Conservation (phyloP, 1,140 invertebrate species). For the Adelges cooleyi region DNA sequence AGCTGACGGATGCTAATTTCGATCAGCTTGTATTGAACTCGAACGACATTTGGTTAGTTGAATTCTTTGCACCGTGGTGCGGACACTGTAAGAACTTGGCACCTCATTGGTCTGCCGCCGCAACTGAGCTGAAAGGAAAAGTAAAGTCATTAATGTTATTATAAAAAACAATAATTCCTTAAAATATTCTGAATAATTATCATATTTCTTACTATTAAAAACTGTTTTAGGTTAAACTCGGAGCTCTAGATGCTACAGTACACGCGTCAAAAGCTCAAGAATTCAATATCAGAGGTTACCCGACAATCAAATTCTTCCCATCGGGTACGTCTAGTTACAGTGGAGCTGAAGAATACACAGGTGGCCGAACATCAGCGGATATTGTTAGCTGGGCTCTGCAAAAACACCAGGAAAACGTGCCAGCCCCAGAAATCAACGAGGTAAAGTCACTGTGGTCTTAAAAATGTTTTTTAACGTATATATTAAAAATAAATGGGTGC, state of each 20-base stretch:
- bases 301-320: constrained; percentile 92
- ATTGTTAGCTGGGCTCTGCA: constrained; percentile 85
- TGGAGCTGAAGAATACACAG: constrained; percentile 66
- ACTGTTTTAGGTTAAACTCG: constrained; percentile 63
- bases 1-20: constrained; percentile 85
- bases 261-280: constrained; percentile 64
- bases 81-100: constrained; percentile 71
- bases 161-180: background rate
- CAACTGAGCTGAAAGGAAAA: constrained; percentile 86
- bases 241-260: constrained; percentile 91
- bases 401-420: constrained; percentile 73
- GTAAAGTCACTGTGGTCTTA: constrained; percentile 38
- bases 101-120: constrained; percentile 73
- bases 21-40: constrained; percentile 70
- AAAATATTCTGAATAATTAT: background rate
- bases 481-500: too few species aligned
- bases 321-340: constrained; percentile 60
- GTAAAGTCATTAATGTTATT: constrained; percentile 35
- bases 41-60: constrained; percentile 84
- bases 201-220: background rate
- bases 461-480: too few species aligned
- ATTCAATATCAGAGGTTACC: constrained; percentile 82
- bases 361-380: constrained; percentile 79
- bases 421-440: constrained; percentile 78
- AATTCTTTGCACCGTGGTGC: constrained; percentile 91